These are phyloP conservation scores for Aeoliscus strigatus DNA, from an alignment of 2,797 vertebrate genomes.

Conservation along the genomic window DNA sequence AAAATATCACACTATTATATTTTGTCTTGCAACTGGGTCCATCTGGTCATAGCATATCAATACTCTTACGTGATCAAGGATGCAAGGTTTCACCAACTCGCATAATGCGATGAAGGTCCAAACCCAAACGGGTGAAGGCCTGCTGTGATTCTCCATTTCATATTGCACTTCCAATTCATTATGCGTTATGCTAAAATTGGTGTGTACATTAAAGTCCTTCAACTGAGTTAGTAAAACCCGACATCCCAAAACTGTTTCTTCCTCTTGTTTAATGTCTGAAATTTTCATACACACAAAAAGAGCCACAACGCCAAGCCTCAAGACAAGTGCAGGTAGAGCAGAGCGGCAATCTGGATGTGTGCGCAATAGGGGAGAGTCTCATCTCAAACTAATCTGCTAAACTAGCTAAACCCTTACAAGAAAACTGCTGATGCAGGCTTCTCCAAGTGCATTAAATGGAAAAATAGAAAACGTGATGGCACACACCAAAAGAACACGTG, in stretches of 20 bases:
- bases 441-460: slow-evolving; percentile 37
- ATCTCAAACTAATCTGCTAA: slow-evolving; percentile 8
- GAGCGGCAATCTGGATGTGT: slow-evolving; percentile 28
- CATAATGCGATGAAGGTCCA: background rate
- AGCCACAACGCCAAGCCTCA: slow-evolving; percentile 33
- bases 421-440: slow-evolving; percentile 47
- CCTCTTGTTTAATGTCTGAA: slow-evolving; percentile 34
- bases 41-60: slow-evolving; percentile 64
- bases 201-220: too few relatives aligned
- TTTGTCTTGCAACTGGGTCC: background rate
- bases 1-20: background rate
- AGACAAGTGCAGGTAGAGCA: slow-evolving; percentile 29
- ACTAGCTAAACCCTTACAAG: slow-evolving; percentile 30
- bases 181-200: too few relatives aligned
- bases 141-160: too few relatives aligned
- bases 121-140: too few relatives aligned
- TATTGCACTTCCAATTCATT: too few relatives aligned
- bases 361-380: slow-evolving; percentile 17
- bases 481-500: slow-evolving; percentile 64
- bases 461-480: slow-evolving; percentile 44
- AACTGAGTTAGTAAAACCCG: slow-evolving; percentile 33
- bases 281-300: slow-evolving; percentile 24
- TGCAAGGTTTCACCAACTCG: slow-evolving; percentile 37
- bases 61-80: slow-evolving; percentile 41
- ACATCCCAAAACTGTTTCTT: slow-evolving; percentile 29